Conservation (phyloP, 2,797 vertebrate species). For the Malacoraja senta region DNA sequence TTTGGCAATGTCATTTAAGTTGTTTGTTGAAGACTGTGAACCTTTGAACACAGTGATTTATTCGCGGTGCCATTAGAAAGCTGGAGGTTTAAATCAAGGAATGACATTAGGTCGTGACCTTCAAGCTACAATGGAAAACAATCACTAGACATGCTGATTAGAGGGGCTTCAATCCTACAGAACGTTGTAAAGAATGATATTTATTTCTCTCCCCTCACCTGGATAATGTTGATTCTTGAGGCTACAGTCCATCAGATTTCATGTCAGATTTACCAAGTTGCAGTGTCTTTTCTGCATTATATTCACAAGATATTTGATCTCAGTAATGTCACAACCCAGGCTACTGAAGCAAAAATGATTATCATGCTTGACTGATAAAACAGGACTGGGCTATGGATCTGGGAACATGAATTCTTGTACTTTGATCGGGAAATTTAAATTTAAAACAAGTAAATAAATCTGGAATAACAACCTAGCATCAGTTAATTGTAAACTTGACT, state of each 20-base stretch:
- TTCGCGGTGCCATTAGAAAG: not conserved
- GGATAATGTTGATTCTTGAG: not conserved
- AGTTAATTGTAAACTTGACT: too few species aligned
- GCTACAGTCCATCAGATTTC: not conserved
- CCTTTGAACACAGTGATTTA: constrained; percentile 11
- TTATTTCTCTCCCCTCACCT: not conserved
- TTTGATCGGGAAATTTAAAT: too few species aligned
- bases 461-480: too few species aligned
- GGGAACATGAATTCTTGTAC: too few species aligned
- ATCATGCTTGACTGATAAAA: too few species aligned
- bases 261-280: not conserved
- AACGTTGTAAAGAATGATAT: not conserved
- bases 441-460: too few species aligned
- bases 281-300: not conserved
- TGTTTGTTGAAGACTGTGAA: not conserved
- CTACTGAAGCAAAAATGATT: too few species aligned
- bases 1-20: constrained; percentile 23
- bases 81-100: constrained; percentile 23
- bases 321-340: not conserved
- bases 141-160: not conserved
- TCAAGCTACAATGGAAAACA: not conserved
- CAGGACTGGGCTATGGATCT: too few species aligned
- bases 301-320: not conserved
- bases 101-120: not conserved
- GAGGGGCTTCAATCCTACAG: not conserved